Base-by-base conservation (phyloP, 2,797 vertebrate genomes). In the Pampus argenteus region DNA sequence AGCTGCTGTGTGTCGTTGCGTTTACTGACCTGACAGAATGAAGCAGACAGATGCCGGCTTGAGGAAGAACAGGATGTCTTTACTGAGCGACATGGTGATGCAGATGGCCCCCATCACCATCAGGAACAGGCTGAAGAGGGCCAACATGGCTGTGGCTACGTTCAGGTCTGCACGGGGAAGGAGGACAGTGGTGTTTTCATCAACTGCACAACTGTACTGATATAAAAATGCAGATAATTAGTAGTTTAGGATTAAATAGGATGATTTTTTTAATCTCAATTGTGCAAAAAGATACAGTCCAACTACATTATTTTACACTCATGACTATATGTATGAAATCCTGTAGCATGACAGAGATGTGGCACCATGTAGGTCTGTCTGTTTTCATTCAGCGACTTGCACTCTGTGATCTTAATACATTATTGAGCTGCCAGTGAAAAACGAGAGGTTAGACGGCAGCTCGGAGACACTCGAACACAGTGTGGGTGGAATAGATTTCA, bases 21-120 rank as follows among this genome's bases (percentile, higher is more conserved):
- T 49, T 14, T 2, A 74, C 90, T 79, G 84, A 97, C 96, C 96
- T 90, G 96, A 95, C 62, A 96, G 83, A 18, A 93, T 93, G 42
- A 97, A 96, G 90, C 95, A 97, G 81, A 94, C 68, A 0, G 95
- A 95, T 1, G 95, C 96, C 1, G 96, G 95, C 58, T 96, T 96
- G 52, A 97, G 92, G 82, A 97, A 95, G 91, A 95, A 96, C 8
- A 94, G 85, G 5, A 95, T 94, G 1, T 95, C 93, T 89, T 96
- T 97, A 68, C 94, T 96, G 83, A 97, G 91, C 29, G 95, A 82
- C 96, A 95, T 96, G 83, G 91, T 93, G 91, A 96, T 88, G 81
- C 95, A 97, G 56, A 96, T 89, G 50, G 94, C 91, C 1, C 96
- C 96, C 93, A 95, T 93, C 81, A 92, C 90, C 95, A 96, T 95